Evolutionary conservation across 2,797 vertebrate genomes (phyloP), one percentile per base, ranked within the genome.

Genomic region (Eremophila alpestris): DNA sequence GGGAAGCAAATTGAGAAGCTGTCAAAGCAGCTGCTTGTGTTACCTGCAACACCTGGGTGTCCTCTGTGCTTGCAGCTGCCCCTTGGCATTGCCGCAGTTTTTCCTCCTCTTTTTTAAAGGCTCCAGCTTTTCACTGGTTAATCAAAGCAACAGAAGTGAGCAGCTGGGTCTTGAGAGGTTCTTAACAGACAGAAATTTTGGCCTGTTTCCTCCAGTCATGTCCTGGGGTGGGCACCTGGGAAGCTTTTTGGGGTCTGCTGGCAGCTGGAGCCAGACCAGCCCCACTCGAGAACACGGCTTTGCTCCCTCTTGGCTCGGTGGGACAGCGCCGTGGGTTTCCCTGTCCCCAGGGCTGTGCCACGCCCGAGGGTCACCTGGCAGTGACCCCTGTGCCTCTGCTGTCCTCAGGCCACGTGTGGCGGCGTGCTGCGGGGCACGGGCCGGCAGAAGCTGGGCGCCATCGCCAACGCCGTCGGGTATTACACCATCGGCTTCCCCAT

Each of bases 361-460:
- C 22, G 26, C 10, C 67, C 26, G 10, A 7, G 43, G 7, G 19
- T 1, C 7, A 4, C 6, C 56, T 40, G 51, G 67, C 67, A 78
- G 40, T 71, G 87, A 13, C 36, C 41, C 36, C 43, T 78, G 4
- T 89, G 55, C 55, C 70, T 0, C 70, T 0, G 1, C 81, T 85
- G 34, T 74, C 64, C 70, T 3, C 38, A 99, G 99, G 97, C 91
- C 2, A 97, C 98, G 2, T 94, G 96, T 0, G 97, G 98, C 0
- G 98, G 98, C 1, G 96, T 99, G 46, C 97, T 99, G 90, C 97
- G 98, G 92, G 99, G 99, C 58, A 97, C 98, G 0, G 99, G 99
- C 40, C 99, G 98, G 93, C 99, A 99, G 98, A 98, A 95, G 96
- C 67, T 99, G 23, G 99, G 99, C 0, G 99, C 99, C 11, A 41